Evolutionary conservation across 2,797 vertebrate genomes (phyloP), one percentile per base, ranked within the genome.

Genomic region (Urocyon cinereoargenteus): DNA sequence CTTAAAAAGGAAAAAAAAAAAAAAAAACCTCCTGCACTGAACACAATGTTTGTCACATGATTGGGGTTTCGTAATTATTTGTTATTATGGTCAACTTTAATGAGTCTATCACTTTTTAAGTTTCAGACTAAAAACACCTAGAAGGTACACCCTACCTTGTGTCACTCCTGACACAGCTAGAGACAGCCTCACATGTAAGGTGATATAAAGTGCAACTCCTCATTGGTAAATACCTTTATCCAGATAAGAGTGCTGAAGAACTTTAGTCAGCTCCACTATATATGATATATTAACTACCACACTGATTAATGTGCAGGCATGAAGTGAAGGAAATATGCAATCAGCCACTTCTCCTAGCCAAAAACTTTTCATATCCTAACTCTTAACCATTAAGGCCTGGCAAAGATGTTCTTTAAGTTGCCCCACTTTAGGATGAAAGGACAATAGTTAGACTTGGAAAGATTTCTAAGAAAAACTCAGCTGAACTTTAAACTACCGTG

Each of bases 391-490:
- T n/a, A 90, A 70, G 21, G 11, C 34, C 51, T 88, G 55, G 57
- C n/a, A 85, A 92, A 73, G 51, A 70, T 26, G 19, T 55, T 88
- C 26, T 40, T 95, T 87, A 82, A 78, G 90, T 36, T 55, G 28
- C 21, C 90, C 45, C 19, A 70, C 34, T 89, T 95, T 57, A 93
- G 13, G 77, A 72, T 79, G 21, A 94, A 92, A 87, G 12, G 24
- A 88, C 75, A 66, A 73, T n/a, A 53, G 19, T 75, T 86, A 87
- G 66, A 95, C 49, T 72, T 95, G 14, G 75, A 87, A 73, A 90
- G 36, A 28, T 34, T 59, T 53, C 2, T 49, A 96, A 92, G 49
- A 59, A 90, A 89, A 89, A 16, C 22, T 68, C 59, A 87, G 18
- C 1, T 70, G 73, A 95, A 78, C 26, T 89, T 92, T 62, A 68